These are phyloP conservation scores for Merodon equestris DNA, from an alignment of 2,888 invertebrate species.

Conservation along the genomic window DNA sequence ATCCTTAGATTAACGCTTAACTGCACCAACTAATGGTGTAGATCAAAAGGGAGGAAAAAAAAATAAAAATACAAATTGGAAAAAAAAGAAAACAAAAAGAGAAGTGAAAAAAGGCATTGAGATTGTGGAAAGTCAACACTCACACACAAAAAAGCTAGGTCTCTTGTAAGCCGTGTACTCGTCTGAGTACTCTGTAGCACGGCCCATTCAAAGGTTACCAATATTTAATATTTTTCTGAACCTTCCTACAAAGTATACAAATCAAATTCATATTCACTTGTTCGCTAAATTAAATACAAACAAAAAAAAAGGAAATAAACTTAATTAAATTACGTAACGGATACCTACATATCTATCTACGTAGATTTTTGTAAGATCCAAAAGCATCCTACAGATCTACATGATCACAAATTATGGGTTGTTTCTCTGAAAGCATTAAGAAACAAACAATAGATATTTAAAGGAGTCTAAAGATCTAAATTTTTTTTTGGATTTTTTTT, in stretches of 20 bases:
- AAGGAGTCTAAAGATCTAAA: slow-evolving; percentile 23
- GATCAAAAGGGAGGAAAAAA: too few species aligned
- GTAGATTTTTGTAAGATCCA: slow-evolving; percentile 61
- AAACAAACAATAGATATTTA: slow-evolving; percentile 44
- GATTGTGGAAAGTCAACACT: slow-evolving; percentile 21
- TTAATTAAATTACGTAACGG: slow-evolving; percentile 62
- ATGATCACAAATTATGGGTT: slow-evolving; percentile 69
- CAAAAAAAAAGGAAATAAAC: slow-evolving; percentile 28
- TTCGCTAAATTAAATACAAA: slow-evolving; percentile 17
- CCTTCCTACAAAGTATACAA: slow-evolving; percentile 49
- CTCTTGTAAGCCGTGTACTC: neutral
- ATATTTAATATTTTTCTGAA: slow-evolving; percentile 60
- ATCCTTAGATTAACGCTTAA: neutral
- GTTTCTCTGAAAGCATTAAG: slow-evolving; percentile 63
- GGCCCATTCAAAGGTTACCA: slow-evolving; percentile 42
- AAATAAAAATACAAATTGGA: neutral
- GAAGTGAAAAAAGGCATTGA: too few species aligned
- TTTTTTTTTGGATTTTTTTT: slow-evolving; percentile 15
- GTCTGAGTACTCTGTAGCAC: too few species aligned
- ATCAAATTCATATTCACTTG: slow-evolving; percentile 2
- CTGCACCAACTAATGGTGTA: neutral
- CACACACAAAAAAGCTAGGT: slow-evolving; percentile 15
- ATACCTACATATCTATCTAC: too few species aligned
- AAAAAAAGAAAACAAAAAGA: too few species aligned
- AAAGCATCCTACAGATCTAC: slow-evolving; percentile 70